phyloP scores from a whole-genome alignment of 2,888 invertebrate genomes.

The Dioctria linearis region DNA sequence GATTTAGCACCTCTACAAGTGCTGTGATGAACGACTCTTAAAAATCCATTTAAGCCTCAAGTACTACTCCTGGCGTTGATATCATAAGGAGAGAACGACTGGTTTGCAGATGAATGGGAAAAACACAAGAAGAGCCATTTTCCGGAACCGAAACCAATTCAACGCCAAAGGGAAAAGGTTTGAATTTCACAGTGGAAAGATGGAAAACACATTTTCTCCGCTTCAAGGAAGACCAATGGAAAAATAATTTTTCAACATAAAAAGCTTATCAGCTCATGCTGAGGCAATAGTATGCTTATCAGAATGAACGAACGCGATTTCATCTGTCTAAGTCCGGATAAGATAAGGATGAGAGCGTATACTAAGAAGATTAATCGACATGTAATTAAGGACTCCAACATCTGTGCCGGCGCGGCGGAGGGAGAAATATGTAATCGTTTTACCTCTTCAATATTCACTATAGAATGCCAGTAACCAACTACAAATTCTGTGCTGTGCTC shows the following conservation, averaged over 20 bases:
- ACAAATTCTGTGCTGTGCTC: no score
- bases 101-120: conserved; percentile 2
- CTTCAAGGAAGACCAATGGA: background rate
- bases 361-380: background rate
- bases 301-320: background rate
- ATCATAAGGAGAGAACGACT: conserved; percentile 30
- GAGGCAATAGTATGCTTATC: background rate
- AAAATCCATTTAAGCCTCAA: conserved; percentile 26
- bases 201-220: background rate
- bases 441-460: no score
- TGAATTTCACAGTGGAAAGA: background rate
- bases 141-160: conserved; percentile 24
- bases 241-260: conserved; percentile 11
- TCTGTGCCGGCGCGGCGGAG: no score
- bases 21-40: conserved; percentile 30
- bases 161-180: background rate
- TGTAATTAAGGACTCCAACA: background rate
- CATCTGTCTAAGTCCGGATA: background rate
- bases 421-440: no score
- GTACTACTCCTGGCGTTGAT: conserved; percentile 23
- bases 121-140: background rate
- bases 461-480: no score
- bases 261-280: background rate
- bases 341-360: background rate
- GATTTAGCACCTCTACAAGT: conserved; percentile 38